A percentile compares a stretch with the other conserved stretches of the same genome.
Evolutionary conservation across 2,113 vertebrate species (phyloP).

Genomic region (Todiramphus chloris): DNA sequence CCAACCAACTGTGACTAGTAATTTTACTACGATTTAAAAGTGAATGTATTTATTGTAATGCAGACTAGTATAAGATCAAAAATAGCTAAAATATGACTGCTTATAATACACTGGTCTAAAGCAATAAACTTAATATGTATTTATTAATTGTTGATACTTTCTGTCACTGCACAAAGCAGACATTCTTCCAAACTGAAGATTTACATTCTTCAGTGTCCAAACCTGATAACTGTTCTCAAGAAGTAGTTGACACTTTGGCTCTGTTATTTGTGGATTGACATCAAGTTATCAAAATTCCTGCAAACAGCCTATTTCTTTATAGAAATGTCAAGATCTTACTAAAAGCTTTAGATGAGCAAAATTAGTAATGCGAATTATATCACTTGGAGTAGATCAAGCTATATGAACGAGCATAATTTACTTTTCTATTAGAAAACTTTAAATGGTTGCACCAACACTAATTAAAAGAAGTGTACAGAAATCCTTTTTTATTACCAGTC

Average conservation of each 20-base stretch:
- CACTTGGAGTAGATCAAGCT: constrained; percentile 31
- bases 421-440: constrained; percentile 21
- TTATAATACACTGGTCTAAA: background rate
- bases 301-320: constrained; percentile 7
- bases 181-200: background rate
- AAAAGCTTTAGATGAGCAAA: constrained; percentile 39
- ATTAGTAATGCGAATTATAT: constrained; percentile 26
- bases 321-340: constrained; percentile 17
- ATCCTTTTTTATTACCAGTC: background rate
- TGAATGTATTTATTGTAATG: background rate
- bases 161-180: background rate
- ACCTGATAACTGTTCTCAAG: background rate
- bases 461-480: constrained; percentile 21
- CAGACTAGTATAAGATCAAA: background rate
- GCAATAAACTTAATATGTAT: background rate
- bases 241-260: background rate
- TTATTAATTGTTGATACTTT: constrained; percentile 16
- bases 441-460: background rate
- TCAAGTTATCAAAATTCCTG: background rate
- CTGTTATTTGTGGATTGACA: background rate
- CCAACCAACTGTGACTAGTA: background rate
- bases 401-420: constrained; percentile 15
- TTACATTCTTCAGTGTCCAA: background rate
- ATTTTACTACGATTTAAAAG: background rate
- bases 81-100: background rate